Conservation (phyloP, 2,113 vertebrate genomes). For the Alligator sinensis region DNA sequence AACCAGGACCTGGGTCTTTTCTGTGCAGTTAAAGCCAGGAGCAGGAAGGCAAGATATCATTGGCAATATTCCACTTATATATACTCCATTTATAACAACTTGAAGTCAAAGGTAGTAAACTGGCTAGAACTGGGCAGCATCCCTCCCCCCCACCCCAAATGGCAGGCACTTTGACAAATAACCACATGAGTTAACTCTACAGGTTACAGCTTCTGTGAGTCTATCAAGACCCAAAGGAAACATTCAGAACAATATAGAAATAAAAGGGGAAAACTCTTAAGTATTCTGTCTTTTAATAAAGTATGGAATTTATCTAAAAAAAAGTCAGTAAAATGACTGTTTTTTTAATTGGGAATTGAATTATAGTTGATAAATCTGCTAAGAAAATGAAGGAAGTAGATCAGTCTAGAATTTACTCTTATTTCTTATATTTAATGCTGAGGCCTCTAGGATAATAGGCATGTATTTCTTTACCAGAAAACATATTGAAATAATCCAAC, state of each 20-base stretch:
- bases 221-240: background rate
- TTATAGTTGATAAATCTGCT: background rate
- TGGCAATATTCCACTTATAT: background rate
- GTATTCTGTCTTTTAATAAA: background rate
- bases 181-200: background rate
- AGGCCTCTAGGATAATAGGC: background rate
- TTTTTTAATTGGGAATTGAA: background rate
- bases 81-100: background rate
- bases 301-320: background rate
- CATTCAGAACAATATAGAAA: background rate
- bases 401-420: background rate
- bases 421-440: background rate
- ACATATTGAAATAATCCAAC: background rate
- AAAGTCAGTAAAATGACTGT: background rate
- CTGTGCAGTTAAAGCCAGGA: background rate
- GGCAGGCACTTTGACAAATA: background rate
- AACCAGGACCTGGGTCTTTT: background rate
- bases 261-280: background rate
- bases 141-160: no score
- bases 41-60: background rate
- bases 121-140: background rate
- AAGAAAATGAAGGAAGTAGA: background rate
- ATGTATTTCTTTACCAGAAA: background rate
- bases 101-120: background rate
- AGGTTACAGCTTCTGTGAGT: background rate